Conservation (phyloP, 2,888 invertebrate genomes). For the Limenitis camilla region DNA sequence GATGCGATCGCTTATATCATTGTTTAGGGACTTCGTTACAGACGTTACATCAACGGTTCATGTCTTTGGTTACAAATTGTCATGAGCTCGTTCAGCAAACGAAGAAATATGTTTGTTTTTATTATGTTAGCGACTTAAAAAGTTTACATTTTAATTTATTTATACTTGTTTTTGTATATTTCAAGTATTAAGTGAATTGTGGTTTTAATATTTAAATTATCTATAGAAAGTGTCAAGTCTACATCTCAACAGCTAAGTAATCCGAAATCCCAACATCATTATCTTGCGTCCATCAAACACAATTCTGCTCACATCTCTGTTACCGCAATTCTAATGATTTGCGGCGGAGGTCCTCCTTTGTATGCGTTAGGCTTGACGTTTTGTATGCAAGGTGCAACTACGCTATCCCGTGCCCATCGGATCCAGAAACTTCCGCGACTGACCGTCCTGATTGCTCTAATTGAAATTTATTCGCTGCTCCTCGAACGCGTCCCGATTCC, state of each 20-base stretch:
- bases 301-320: conserved; percentile 68
- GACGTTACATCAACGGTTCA: conserved; percentile 67
- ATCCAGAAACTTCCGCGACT: conserved; percentile 58
- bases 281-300: conserved; percentile 52
- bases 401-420: conserved; percentile 51
- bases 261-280: conserved; percentile 50
- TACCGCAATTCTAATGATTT: conserved; percentile 70
- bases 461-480: conserved; percentile 60
- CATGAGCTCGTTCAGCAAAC: conserved; percentile 42
- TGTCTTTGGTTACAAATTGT: conserved; percentile 70
- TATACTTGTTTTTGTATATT: too few species aligned
- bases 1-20: conserved; percentile 53
- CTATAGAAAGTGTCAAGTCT: not conserved
- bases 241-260: conserved; percentile 44
- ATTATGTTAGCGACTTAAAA: conserved; percentile 44
- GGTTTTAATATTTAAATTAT: not conserved
- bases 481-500: conserved; percentile 44
- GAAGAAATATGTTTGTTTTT: conserved; percentile 38
- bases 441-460: conserved; percentile 60
- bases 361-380: conserved; percentile 53
- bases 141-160: too few species aligned
- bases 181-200: too few species aligned
- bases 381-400: conserved; percentile 52
- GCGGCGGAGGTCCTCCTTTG: conserved; percentile 62
- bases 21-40: conserved; percentile 71